A percentile compares a stretch with the other conserved stretches of the same genome.
Conservation (phyloP, 64 coral and sea anemone genomes). For the Montipora capricornis region DNA sequence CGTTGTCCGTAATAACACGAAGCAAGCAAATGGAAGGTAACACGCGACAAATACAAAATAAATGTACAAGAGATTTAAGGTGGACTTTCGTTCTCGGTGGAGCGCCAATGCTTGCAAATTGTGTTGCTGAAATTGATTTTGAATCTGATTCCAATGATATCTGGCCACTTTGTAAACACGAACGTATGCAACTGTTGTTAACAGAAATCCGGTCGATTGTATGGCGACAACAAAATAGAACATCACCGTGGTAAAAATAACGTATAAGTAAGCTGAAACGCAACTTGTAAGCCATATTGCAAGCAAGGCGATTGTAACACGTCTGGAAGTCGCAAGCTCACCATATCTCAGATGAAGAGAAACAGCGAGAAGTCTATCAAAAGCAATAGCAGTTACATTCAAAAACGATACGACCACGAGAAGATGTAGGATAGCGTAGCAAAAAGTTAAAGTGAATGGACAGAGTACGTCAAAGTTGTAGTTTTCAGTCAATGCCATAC, state of each 20-base stretch:
- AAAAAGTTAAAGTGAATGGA: neutral
- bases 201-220: too few relatives aligned
- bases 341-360: slow-evolving; percentile 35
- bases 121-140: too few relatives aligned
- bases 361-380: slow-evolving; percentile 46
- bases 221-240: too few relatives aligned
- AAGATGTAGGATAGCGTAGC: neutral
- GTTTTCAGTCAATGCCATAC: neutral
- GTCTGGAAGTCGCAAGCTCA: neutral
- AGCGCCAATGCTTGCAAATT: too few relatives aligned
- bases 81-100: too few relatives aligned
- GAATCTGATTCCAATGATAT: too few relatives aligned
- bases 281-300: slow-evolving; percentile 17
- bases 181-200: too few relatives aligned
- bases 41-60: too few relatives aligned
- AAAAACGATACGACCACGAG: slow-evolving; percentile 12
- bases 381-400: slow-evolving; percentile 8
- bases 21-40: too few relatives aligned
- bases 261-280: neutral
- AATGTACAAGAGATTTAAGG: too few relatives aligned
- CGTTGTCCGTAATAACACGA: too few relatives aligned
- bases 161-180: too few relatives aligned
- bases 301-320: neutral
- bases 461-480: neutral
- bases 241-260: neutral